Base-by-base conservation (phyloP, 2,888 invertebrate genomes). In the Ernsta delagoae region DNA sequence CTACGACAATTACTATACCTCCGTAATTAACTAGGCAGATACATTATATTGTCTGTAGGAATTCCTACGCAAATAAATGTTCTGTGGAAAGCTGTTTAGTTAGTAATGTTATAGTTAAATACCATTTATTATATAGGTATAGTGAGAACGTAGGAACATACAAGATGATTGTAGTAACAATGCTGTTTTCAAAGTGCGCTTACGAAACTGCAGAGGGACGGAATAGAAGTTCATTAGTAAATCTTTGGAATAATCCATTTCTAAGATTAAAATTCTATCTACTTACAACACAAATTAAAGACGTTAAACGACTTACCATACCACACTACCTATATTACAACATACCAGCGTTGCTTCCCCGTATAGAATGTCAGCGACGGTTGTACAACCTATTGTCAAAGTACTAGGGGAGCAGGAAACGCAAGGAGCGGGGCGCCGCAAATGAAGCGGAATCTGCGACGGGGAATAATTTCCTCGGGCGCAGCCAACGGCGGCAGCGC, bases 381-480 rank as follows among this genome's bases (percentile, higher is more conserved):
- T 31, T 53, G 65, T 64, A 59, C 64, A 70, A 73, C 71, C 71
- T 72, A 74, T 71, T 71, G 75, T 74, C 70, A 70, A 70, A 71
- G 72, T 77, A 79, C 75, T 70, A 77, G 78, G 78, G 70, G 62
- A 72, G 73, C 74, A 79, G 74, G 75, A 78, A 77, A 74, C 72
- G 73, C 68, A 72, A 75, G 74, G 71, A 75, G 75, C 72, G 72
- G 72, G 63, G 73, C 67, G 71, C 70, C 72, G 76, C 80, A 85
- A 87, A 87, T 86, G 84, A 80, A 81, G 80, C 83, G 83, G 82
- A 84, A 82, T 84, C 78, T 79, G 81, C 81, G 78, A 77, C 78
- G 79, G 78, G 78, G 81, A 81, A 83, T 84, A 83, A 84, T 86
- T 87, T 85, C 81, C 83, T 81, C 79, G 72, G 75, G 76, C 76